These are phyloP conservation scores for Halcyon smyrnensis DNA, from an alignment of 2,797 vertebrate species.

Conservation along the genomic window DNA sequence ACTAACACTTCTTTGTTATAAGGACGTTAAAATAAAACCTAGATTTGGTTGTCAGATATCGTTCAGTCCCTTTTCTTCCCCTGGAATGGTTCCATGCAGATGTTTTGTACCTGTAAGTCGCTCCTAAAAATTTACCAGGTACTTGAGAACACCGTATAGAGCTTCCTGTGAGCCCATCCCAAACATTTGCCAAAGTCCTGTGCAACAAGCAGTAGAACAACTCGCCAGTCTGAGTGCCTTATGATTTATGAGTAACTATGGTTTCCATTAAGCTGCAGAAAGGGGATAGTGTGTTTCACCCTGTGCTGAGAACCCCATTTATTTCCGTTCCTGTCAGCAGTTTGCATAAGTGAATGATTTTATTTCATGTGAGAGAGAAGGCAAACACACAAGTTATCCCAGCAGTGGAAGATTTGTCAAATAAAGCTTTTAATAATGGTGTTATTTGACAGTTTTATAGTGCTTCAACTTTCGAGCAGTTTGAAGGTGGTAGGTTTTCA, in stretches of 20 bases:
- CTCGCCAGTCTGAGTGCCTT: background rate
- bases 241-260: constrained; percentile 71
- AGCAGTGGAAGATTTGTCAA: constrained; percentile 81
- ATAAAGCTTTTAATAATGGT: constrained; percentile 84
- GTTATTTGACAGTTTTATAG: constrained; percentile 83
- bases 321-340: constrained; percentile 81
- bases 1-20: background rate
- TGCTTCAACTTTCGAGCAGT: constrained; percentile 78
- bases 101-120: background rate
- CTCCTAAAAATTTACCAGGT: background rate
- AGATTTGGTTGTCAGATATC: background rate
- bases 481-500: constrained; percentile 83
- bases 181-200: background rate
- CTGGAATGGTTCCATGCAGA: background rate
- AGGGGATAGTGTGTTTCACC: constrained; percentile 71
- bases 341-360: constrained; percentile 84
- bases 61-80: background rate
- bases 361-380: constrained; percentile 79
- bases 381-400: constrained; percentile 78
- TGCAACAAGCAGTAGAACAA: constrained; percentile 30
- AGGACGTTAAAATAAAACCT: background rate
- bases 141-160: background rate
- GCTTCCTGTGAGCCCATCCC: background rate
- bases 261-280: constrained; percentile 71
- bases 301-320: constrained; percentile 78